Conservation (phyloP, 2,888 invertebrate genomes). For the Drosophila subsilvestris region DNA sequence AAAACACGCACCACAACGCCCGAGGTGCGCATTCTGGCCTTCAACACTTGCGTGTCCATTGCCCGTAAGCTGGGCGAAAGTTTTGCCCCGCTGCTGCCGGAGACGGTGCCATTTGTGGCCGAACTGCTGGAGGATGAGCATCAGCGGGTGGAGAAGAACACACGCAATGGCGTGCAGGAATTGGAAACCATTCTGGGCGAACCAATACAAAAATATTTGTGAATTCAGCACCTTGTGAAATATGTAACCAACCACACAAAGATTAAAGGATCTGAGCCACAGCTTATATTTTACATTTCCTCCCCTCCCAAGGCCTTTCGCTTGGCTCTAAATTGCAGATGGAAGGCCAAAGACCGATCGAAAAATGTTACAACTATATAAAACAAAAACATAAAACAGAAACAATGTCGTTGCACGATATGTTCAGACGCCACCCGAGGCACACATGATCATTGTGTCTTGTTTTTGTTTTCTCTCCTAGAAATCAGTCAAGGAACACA, state of each 20-base stretch:
- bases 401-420: no score
- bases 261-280: background rate
- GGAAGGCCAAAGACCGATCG: no score
- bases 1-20: conserved; percentile 92
- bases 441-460: no score
- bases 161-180: conserved; percentile 92
- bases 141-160: conserved; percentile 91
- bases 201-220: conserved; percentile 95
- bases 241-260: background rate
- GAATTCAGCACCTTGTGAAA: conserved; percentile 55
- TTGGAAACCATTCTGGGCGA: conserved; percentile 95
- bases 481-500: background rate
- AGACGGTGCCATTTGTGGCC: conserved; percentile 96
- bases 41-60: conserved; percentile 90
- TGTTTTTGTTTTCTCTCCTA: no score
- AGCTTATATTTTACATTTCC: background rate
- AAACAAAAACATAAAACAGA: no score
- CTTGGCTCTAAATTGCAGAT: no score
- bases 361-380: no score
- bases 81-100: conserved; percentile 94
- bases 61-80: conserved; percentile 94
- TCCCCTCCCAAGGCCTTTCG: no score
- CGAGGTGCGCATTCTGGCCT: conserved; percentile 89
- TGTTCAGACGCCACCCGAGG: no score
- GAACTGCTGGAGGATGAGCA: conserved; percentile 96